Evolutionary conservation across 2,888 invertebrate genomes (phyloP), one percentile per base, ranked within the genome.

Genomic region (Arge pagana): DNA sequence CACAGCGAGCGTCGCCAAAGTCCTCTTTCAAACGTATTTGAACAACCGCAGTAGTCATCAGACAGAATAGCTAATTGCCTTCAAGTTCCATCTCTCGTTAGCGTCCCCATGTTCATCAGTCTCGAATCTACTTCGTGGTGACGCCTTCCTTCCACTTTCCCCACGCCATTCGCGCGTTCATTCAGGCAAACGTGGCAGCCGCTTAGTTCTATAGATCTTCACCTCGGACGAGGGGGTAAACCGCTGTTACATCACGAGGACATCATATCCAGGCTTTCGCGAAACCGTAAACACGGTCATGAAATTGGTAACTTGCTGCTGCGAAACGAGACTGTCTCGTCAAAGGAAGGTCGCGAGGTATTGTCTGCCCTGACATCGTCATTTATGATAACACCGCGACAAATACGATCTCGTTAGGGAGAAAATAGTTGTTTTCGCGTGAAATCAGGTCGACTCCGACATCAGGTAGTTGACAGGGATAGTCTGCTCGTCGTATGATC

Each of bases 21-120:
- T 30, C 24, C 42, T 21, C 7, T 19, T 19, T 37, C 24, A 3
- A 10, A 33, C 13, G 26, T 33, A 33, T 19, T 33, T 33, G 24
- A 23, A 33, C 23, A 33, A 3, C 11, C 7, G 24, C 31, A 33
- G 24, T 23, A 45, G 33, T 37, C 54, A 56, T 56, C 39, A 33
- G 31, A 35, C 48, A 42, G 43, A 43, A 36, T 50, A 18, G 36
- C 50, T 59, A 57, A 60, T 61, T 57, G 52, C 53, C 48, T 21
- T 45, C 45, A 36, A 42, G 33, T 48, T 40, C 50, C 16, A 11
- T 26, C 42, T 35, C 41, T 50, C 50, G 50, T 50, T 50, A 50
- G 42, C 42, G 42, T 50, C 24, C 49, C 30, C 31, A 23, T 40
- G 49, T 31, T 50, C 30, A 39, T 40, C 40, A 50, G 39, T 35